Percentiles rank a stretch among this genome's conserved stretches.
Evolutionary conservation across 2,113 vertebrate genomes (phyloP).

Genomic region (Ceyx cyanopectus): DNA sequence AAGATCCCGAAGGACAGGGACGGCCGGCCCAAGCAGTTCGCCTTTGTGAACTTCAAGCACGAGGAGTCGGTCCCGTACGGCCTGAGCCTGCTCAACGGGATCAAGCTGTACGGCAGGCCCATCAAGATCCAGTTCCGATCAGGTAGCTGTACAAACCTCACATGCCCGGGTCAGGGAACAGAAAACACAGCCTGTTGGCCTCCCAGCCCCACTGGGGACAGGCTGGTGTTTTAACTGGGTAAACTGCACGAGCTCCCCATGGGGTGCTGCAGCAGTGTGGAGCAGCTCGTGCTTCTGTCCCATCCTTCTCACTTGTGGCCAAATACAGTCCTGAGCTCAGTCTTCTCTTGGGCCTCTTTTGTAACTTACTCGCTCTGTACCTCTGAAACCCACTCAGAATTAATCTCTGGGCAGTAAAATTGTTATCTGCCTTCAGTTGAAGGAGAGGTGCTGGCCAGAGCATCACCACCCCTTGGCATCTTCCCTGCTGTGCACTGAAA

Average conservation of each 20-base stretch:
- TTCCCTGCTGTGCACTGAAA: background rate
- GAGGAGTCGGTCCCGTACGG: constrained; percentile 93
- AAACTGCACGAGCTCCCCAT: fast-evolving
- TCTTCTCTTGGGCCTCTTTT: background rate
- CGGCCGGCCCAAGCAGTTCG: constrained; percentile 91
- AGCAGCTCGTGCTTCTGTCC: background rate
- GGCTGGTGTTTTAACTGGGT: fast-evolving
- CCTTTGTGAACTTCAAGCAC: constrained; percentile 96
- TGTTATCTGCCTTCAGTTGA: background rate
- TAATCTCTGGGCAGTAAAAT: fast-evolving
- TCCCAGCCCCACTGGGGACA: no score
- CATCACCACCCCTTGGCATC: background rate
- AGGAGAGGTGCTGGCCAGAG: background rate
- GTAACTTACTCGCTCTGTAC: background rate
- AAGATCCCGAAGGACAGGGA: constrained; percentile 94
- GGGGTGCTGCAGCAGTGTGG: fast-evolving
- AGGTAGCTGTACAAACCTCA: constrained; percentile 73
- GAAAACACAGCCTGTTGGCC: fast-evolving
- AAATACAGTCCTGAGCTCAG: fast-evolving
- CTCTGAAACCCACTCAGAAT: background rate
- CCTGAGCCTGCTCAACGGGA: constrained; percentile 89
- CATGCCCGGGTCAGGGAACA: fast-evolving
- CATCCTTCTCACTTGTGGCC: fast-evolving
- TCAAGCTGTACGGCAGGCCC: constrained; percentile 85
- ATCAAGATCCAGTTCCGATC: constrained; percentile 93